Conservation (phyloP, 2,113 vertebrate species). For the Plectropomus leopardus region DNA sequence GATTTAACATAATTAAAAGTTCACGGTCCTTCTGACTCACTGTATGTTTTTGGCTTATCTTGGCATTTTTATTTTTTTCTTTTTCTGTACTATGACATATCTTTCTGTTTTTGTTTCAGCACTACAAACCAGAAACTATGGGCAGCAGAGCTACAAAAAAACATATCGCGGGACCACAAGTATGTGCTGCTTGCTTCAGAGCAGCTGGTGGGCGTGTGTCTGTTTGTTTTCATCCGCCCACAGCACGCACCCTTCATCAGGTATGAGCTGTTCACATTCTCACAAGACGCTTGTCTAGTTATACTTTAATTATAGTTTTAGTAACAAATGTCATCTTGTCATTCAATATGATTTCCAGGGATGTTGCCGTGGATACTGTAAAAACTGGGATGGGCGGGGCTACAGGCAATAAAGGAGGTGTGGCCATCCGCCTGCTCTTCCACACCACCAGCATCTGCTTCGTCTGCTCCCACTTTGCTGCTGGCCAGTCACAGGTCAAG, state of each 20-base stretch:
- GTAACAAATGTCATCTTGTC: background rate
- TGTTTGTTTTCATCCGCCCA: conserved; percentile 97
- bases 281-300: background rate
- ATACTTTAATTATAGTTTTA: background rate
- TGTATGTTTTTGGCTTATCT: background rate
- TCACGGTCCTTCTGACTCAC: background rate
- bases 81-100: background rate
- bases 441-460: conserved; percentile 99
- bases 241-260: conserved; percentile 98
- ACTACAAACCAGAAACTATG: conserved; percentile 99
- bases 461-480: conserved; percentile 97
- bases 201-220: conserved; percentile 97
- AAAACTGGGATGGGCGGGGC: conserved; percentile 99
- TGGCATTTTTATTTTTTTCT: background rate
- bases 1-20: background rate
- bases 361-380: conserved; percentile 96
- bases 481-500: conserved; percentile 97
- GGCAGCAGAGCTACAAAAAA: conserved; percentile 97
- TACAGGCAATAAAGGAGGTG: conserved; percentile 97
- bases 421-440: conserved; percentile 96
- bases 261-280: conserved; percentile 77
- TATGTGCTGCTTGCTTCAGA: conserved; percentile 98
- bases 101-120: conserved; percentile 80
- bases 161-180: conserved; percentile 95
- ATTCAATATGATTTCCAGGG: conserved; percentile 80